Evolutionary conservation across 2,797 vertebrate species (phyloP).

Genomic region (Ateles fusciceps): DNA sequence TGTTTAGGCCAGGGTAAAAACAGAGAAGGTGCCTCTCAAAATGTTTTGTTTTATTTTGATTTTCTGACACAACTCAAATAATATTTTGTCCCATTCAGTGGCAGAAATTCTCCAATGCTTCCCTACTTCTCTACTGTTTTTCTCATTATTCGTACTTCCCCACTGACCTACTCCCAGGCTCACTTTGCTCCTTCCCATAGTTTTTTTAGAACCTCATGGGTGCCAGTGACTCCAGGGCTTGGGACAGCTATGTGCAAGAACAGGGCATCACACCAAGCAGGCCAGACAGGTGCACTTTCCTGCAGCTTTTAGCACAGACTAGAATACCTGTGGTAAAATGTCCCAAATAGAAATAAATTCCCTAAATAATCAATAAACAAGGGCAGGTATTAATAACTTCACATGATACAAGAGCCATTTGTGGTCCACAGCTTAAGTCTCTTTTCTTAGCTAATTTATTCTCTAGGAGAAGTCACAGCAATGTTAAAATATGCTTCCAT

Average conservation of each 20-base stretch:
- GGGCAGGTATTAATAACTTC: neutral
- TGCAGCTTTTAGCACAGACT: neutral
- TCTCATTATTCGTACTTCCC: neutral
- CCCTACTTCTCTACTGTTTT: neutral
- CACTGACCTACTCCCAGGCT: neutral
- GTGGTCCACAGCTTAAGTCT: neutral
- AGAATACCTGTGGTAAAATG: neutral
- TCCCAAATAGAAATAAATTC: neutral
- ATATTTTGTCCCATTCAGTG: neutral
- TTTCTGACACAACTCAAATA: neutral
- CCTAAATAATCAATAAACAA: neutral
- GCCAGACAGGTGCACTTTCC: accelerated
- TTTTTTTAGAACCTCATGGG: neutral
- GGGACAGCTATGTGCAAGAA: neutral
- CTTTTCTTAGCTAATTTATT: neutral
- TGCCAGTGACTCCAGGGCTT: neutral
- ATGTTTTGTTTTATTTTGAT: neutral
- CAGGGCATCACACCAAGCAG: neutral
- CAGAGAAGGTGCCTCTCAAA: neutral
- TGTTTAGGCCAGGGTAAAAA: neutral
- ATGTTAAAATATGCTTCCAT: conserved; percentile 15
- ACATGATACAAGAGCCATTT: neutral
- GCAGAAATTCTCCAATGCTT: neutral
- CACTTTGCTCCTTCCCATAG: neutral
- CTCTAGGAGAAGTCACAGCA: neutral